Percentiles rank a stretch among this genome's conserved stretches.
Evolutionary conservation across 2,888 invertebrate species (phyloP).

Genomic region (Acrocyrtus sp.): DNA sequence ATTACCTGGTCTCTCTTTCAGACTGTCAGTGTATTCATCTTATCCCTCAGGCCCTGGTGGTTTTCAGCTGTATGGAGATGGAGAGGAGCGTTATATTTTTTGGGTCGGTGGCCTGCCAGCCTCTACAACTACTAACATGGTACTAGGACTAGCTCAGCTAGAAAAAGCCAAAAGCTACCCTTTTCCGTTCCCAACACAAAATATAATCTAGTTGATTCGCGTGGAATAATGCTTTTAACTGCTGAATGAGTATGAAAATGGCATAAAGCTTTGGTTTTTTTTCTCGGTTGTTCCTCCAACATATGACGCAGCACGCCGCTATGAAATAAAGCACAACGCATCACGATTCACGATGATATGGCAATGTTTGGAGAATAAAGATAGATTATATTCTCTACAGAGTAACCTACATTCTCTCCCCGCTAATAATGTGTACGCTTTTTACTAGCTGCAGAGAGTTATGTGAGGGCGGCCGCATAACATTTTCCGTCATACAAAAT

Average conservation of each 20-base stretch:
- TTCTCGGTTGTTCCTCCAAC: neutral
- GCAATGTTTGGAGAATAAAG: neutral
- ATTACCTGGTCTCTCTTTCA: neutral
- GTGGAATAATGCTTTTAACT: too few relatives aligned
- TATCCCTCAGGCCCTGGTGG: slow-evolving; percentile 11
- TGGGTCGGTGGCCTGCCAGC: slow-evolving; percentile 36
- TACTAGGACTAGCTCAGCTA: too few relatives aligned
- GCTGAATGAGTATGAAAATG: slow-evolving; percentile 23
- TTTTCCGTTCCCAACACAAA: too few relatives aligned
- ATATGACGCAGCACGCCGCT: slow-evolving; percentile 2
- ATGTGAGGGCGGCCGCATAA: neutral
- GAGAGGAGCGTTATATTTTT: slow-evolving; percentile 10
- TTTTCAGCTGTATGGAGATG: neutral
- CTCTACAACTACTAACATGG: too few relatives aligned
- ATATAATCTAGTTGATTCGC: too few relatives aligned
- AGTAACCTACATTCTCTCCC: neutral
- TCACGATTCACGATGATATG: neutral
- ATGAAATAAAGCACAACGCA: neutral
- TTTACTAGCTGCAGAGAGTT: neutral
- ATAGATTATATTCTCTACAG: slow-evolving; percentile 1
- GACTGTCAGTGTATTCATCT: neutral
- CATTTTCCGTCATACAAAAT: too few relatives aligned
- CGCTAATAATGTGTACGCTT: neutral
- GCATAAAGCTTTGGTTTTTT: neutral
- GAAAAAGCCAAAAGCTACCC: too few relatives aligned